Conservation (phyloP, 2,797 vertebrate species). For the Todus mexicanus region DNA sequence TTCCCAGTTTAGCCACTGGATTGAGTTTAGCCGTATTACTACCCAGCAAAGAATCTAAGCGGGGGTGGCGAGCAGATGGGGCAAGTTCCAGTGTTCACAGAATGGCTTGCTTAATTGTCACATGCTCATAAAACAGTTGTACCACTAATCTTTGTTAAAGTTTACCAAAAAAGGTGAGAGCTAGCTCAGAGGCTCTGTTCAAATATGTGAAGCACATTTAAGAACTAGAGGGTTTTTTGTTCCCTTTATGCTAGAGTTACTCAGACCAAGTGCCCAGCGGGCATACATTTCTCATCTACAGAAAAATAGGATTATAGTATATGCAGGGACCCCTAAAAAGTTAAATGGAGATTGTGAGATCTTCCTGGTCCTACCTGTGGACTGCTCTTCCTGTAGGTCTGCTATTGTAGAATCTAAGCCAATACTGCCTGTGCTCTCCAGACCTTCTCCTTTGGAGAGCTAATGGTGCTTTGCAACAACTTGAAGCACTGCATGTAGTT, state of each 20-base stretch:
- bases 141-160: constrained; percentile 27
- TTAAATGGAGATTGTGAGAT: fast-evolving
- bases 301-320: background rate
- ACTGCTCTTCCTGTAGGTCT: background rate
- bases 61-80: background rate
- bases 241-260: background rate
- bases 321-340: background rate
- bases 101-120: background rate
- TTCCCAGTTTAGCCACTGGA: background rate
- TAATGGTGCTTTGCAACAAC: background rate
- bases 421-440: background rate
- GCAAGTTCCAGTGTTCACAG: background rate
- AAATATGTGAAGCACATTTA: background rate
- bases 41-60: background rate
- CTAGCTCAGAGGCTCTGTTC: background rate
- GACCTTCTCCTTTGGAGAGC: background rate
- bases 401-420: background rate
- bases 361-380: background rate
- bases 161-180: constrained; percentile 20
- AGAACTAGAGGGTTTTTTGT: background rate
- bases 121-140: background rate
- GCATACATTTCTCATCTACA: background rate
- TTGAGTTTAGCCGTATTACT: background rate
- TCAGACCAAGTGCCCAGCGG: fast-evolving
- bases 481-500: too few relatives aligned